Evolutionary conservation across 2,797 vertebrate genomes (phyloP).

Genomic region (Crax fasciolata): DNA sequence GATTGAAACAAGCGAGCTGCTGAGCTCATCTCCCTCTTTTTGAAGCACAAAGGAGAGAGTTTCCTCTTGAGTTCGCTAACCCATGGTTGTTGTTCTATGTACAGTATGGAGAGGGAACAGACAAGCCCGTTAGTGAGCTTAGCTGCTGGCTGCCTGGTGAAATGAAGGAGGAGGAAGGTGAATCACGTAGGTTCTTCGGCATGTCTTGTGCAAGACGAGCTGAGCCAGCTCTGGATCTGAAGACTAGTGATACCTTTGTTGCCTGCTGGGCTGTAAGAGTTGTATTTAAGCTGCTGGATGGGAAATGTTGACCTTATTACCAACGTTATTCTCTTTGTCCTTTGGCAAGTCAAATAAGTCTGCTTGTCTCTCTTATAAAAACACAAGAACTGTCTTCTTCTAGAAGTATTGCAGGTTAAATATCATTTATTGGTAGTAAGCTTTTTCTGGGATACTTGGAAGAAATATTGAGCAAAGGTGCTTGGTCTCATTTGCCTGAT

Average conservation of each 20-base stretch:
- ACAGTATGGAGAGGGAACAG: fast-evolving
- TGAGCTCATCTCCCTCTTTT: not conserved
- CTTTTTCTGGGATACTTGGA: not conserved
- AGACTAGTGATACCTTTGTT: fast-evolving
- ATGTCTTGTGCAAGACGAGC: fast-evolving
- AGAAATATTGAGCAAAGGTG: not conserved
- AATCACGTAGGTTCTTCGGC: fast-evolving
- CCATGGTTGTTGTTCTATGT: not conserved
- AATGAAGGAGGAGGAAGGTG: not conserved
- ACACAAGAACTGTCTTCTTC: not conserved
- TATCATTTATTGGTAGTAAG: not conserved
- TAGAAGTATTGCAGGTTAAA: not conserved
- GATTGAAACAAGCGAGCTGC: not conserved
- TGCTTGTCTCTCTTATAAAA: not conserved
- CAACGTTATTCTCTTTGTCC: fast-evolving
- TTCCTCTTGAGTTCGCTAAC: not conserved
- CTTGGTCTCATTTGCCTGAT: not conserved
- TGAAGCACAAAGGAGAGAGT: not conserved
- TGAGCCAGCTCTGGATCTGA: not conserved
- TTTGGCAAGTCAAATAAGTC: not conserved
- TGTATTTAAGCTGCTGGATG: not conserved
- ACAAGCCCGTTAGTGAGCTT: not conserved
- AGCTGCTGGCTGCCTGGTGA: not conserved
- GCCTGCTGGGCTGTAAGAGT: not conserved
- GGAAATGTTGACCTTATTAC: fast-evolving